Conservation (phyloP, 2,888 invertebrate genomes). For the Dendrolimus houi region DNA sequence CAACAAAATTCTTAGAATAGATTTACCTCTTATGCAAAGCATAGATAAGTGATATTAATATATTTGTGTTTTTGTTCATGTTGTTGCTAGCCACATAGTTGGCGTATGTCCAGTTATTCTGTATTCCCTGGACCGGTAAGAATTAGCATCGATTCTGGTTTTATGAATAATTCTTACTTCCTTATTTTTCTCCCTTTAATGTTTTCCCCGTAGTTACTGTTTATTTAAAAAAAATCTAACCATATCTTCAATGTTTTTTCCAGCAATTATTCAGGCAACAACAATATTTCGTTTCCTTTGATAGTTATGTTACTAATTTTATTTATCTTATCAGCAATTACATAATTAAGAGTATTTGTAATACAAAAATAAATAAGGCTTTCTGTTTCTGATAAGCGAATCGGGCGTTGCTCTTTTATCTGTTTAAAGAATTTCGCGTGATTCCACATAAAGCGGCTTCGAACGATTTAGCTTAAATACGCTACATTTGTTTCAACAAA, state of each 20-base stretch:
- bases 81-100: slow-evolving; percentile 36
- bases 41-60: slow-evolving; percentile 8
- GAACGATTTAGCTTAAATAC: neutral
- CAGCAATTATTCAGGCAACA: no score
- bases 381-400: slow-evolving; percentile 14
- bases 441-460: slow-evolving; percentile 9
- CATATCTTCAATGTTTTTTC: no score
- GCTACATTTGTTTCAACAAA: neutral
- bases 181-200: neutral
- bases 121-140: slow-evolving; percentile 22
- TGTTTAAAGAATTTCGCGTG: slow-evolving; percentile 21
- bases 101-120: slow-evolving; percentile 43
- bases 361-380: neutral
- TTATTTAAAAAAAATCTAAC: neutral
- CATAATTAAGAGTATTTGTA: neutral
- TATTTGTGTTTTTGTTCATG: slow-evolving; percentile 26
- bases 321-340: neutral
- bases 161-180: neutral
- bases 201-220: neutral
- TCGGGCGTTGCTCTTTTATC: slow-evolving; percentile 26
- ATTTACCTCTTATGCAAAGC: neutral
- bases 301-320: neutral
- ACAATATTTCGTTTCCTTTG: neutral
- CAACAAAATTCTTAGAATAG: neutral
- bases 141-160: slow-evolving; percentile 14